Percentiles rank a stretch among this genome's conserved stretches.
These are phyloP conservation scores for Aspidiotus destructor DNA, from an alignment of 2,888 invertebrate species.

Conservation along the genomic window DNA sequence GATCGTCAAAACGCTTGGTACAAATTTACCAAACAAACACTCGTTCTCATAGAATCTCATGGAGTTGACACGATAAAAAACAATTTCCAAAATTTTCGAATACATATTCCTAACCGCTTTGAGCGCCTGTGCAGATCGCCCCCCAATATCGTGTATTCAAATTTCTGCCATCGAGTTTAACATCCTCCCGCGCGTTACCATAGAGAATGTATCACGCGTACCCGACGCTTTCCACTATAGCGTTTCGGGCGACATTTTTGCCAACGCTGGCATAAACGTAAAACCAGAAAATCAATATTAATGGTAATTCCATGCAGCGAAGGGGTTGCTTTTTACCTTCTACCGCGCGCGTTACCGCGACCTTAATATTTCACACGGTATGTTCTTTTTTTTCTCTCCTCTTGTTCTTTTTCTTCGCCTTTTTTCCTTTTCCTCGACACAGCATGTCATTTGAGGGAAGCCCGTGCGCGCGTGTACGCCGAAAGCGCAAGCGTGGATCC, in stretches of 20 bases:
- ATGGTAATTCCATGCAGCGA: conserved; percentile 30
- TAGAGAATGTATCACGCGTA: not conserved
- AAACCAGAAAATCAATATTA: conserved; percentile 28
- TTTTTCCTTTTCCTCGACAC: not conserved
- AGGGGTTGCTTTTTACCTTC: conserved; percentile 30
- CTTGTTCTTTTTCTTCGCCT: not conserved
- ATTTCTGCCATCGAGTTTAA: no score
- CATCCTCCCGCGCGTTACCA: no score
- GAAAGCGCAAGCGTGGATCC: conserved; percentile 11
- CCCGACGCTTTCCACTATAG: not conserved
- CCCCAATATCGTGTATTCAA: no score
- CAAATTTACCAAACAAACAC: no score
- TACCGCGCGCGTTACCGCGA: conserved; percentile 24
- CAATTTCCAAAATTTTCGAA: no score
- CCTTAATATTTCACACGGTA: conserved; percentile 28
- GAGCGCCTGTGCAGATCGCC: no score
- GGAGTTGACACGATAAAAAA: no score
- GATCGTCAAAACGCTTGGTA: no score
- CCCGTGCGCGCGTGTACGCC: conserved; percentile 17
- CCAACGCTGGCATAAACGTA: conserved; percentile 20
- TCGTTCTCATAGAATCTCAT: no score
- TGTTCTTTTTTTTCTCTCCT: conserved; percentile 12
- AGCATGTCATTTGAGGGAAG: conserved; percentile 1
- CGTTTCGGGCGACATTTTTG: conserved; percentile 24
- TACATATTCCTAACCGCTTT: no score